These are phyloP conservation scores for Brachylomia viminalis DNA, from an alignment of 2,888 invertebrate species.

Conservation along the genomic window DNA sequence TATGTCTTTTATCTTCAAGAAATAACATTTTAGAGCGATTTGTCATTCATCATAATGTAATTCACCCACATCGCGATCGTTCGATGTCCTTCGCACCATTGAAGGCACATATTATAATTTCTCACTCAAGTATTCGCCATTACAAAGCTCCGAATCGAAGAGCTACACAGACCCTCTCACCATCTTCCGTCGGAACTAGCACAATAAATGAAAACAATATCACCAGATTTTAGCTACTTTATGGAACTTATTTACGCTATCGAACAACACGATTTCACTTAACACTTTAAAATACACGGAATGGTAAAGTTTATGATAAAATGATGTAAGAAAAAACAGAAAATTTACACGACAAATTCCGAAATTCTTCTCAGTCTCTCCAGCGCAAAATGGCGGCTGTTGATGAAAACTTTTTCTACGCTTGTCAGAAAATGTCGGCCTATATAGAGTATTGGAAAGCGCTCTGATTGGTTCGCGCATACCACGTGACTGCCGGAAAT, in stretches of 20 bases:
- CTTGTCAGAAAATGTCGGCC: constrained; percentile 95
- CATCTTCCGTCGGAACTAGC: constrained; percentile 93
- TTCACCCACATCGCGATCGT: constrained; percentile 92
- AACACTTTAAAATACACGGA: constrained; percentile 91
- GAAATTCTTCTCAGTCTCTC: constrained; percentile 94
- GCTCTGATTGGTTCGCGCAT: constrained; percentile 83
- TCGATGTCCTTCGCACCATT: constrained; percentile 93
- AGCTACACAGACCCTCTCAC: constrained; percentile 93
- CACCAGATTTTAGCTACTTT: constrained; percentile 90
- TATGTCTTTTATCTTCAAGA: constrained; percentile 89
- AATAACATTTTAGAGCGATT: constrained; percentile 90
- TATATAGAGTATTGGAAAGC: constrained; percentile 81
- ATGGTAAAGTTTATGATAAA: constrained; percentile 90
- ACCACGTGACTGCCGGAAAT: constrained; percentile 90
- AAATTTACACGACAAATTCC: constrained; percentile 93
- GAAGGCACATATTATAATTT: constrained; percentile 94
- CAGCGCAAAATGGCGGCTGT: constrained; percentile 98
- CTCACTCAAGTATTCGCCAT: constrained; percentile 95
- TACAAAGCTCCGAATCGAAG: constrained; percentile 93
- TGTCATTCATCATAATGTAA: constrained; percentile 89
- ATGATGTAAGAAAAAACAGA: constrained; percentile 91
- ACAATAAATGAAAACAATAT: constrained; percentile 93
- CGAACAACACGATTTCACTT: constrained; percentile 89
- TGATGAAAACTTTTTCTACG: constrained; percentile 98
- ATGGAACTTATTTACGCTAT: constrained; percentile 86